phyloP scores from a whole-genome alignment of 2,113 vertebrate genomes.

The Oxygymnocypris stewartii region DNA sequence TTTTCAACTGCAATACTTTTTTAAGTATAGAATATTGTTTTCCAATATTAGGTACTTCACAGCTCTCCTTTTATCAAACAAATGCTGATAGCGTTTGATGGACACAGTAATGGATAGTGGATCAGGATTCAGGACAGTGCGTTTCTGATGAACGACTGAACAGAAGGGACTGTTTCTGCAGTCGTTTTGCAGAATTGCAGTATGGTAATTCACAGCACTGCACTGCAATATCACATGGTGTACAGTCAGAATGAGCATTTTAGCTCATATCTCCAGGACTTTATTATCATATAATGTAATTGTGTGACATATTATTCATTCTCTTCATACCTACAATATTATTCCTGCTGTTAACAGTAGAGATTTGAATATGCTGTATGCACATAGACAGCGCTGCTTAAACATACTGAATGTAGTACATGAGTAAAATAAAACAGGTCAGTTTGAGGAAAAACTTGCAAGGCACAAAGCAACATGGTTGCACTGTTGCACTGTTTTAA shows the following conservation, averaged over 20 bases:
- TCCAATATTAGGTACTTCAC: not conserved
- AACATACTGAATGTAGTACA: no score
- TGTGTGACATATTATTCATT: not conserved
- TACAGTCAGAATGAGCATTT: constrained; percentile 6
- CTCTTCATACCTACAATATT: not conserved
- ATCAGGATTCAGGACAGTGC: not conserved
- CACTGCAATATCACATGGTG: not conserved
- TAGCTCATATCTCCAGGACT: not conserved
- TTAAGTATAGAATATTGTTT: not conserved
- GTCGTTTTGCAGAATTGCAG: not conserved
- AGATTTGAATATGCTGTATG: not conserved
- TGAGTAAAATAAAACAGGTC: no score
- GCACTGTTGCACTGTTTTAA: not conserved
- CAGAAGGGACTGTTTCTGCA: not conserved
- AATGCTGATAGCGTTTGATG: not conserved
- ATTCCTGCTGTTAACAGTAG: not conserved
- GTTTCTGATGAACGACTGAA: constrained; percentile 8
- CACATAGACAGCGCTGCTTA: no score
- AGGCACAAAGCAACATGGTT: not conserved
- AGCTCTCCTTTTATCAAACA: not conserved
- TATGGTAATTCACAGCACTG: not conserved
- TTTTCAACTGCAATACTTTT: not conserved
- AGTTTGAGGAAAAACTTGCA: not conserved
- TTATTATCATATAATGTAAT: not conserved
- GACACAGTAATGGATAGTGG: not conserved